A percentile compares a stretch with the other conserved stretches of the same genome.
These are phyloP conservation scores for Acridotheres tristis DNA, from an alignment of 2,797 vertebrate genomes.

Conservation along the genomic window DNA sequence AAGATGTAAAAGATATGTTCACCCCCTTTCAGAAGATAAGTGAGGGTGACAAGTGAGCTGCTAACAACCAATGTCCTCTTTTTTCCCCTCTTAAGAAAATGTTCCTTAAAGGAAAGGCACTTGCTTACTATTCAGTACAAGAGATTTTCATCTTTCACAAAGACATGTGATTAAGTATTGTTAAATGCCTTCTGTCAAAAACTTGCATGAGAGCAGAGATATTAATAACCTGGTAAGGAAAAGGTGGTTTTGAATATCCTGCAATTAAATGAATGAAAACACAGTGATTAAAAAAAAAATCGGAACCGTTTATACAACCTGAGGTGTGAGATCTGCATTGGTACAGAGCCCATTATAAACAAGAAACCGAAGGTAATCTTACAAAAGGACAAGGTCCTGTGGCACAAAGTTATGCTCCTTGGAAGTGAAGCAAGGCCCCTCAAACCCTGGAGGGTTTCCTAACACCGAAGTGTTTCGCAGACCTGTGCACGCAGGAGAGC, in stretches of 20 bases:
- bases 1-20: neutral
- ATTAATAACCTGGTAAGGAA: neutral
- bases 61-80: neutral
- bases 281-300: neutral
- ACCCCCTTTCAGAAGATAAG: neutral
- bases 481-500: accelerated
- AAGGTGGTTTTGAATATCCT: neutral
- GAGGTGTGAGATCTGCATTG: neutral
- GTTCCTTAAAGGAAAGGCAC: neutral
- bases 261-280: neutral
- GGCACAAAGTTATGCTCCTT: neutral
- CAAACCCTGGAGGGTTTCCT: neutral
- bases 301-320: neutral
- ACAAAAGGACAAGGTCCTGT: accelerated
- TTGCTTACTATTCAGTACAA: neutral
- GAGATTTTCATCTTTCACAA: neutral
- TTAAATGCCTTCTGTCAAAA: neutral
- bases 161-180: neutral
- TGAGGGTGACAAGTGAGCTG: neutral
- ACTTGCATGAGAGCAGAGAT: neutral
- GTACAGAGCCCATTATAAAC: neutral
- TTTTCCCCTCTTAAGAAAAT: neutral
- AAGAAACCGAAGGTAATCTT: neutral
- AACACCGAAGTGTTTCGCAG: accelerated
- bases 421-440: neutral